A percentile compares a stretch with the other conserved stretches of the same genome.
Conservation (phyloP, 2,888 invertebrate genomes). For the Temnothorax rugatulus region DNA sequence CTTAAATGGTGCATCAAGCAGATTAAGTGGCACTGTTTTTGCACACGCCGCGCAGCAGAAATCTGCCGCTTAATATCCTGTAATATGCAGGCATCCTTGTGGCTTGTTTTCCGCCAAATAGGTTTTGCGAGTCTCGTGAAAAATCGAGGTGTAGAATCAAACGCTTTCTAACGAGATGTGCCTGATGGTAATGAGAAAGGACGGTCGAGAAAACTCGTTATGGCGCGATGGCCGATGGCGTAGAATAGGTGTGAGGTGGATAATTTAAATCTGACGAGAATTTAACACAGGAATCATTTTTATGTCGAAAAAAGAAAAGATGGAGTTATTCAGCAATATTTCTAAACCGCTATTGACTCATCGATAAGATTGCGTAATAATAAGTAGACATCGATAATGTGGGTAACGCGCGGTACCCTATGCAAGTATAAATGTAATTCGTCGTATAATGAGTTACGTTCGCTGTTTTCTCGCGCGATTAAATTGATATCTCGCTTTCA, state of each 20-base stretch:
- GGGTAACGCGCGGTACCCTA: neutral
- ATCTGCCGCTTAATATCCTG: slow-evolving; percentile 28
- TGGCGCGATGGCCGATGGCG: no score
- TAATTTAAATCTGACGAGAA: neutral
- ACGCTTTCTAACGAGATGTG: neutral
- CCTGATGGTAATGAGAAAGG: neutral
- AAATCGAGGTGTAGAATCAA: neutral
- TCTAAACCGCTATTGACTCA: neutral
- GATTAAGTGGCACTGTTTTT: slow-evolving; percentile 43
- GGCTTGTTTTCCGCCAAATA: neutral
- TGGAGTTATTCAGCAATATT: neutral
- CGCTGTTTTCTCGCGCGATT: slow-evolving; percentile 20
- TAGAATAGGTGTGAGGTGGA: neutral
- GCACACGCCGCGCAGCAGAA: neutral
- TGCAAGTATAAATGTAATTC: slow-evolving; percentile 19
- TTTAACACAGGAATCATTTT: neutral
- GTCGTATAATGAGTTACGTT: slow-evolving; percentile 14
- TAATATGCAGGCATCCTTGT: neutral
- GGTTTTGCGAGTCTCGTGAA: neutral
- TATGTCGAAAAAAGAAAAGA: neutral
- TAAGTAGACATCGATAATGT: neutral
- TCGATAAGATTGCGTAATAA: slow-evolving; percentile 8
- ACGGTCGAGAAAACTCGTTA: neutral
- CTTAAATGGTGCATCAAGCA: slow-evolving; percentile 44
- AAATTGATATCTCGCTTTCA: slow-evolving; percentile 44